Conservation (phyloP, 2,797 vertebrate genomes). For the Protosalanx chinensis region DNA sequence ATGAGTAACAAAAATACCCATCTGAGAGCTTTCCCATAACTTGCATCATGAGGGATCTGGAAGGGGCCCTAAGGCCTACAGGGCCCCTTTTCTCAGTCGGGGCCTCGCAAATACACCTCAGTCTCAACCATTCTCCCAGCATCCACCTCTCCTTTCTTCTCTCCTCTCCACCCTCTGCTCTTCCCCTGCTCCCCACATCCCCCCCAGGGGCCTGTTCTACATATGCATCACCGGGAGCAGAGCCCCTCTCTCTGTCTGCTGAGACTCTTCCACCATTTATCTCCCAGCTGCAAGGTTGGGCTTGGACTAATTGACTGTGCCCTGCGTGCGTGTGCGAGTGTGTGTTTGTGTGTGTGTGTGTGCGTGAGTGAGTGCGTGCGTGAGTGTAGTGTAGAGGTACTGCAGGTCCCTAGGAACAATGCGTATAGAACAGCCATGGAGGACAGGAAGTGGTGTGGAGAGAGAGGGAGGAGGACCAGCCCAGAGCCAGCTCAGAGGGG, state of each 20-base stretch:
- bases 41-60: constrained; percentile 13
- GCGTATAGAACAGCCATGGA: constrained; percentile 59
- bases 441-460: constrained; percentile 56
- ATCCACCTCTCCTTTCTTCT: constrained; percentile 33
- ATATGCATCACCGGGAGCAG: constrained; percentile 66
- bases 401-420: constrained; percentile 55
- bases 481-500: constrained; percentile 48
- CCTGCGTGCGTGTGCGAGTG: constrained; percentile 1
- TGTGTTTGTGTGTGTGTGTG: constrained; percentile 12
- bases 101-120: neutral
- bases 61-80: constrained; percentile 8
- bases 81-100: neutral
- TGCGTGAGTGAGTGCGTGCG: constrained; percentile 4
- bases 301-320: constrained; percentile 66
- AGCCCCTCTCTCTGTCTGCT: constrained; percentile 61
- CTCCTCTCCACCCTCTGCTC: constrained; percentile 38
- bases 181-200: neutral
- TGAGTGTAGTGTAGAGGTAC: constrained; percentile 31
- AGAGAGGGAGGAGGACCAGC: constrained; percentile 21
- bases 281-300: constrained; percentile 67
- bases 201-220: constrained; percentile 71
- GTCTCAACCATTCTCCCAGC: constrained; percentile 5
- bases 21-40: neutral
- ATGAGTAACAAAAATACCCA: neutral
- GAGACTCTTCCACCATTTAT: constrained; percentile 70